Evolutionary conservation across 2,113 vertebrate species (phyloP).

Genomic region (Silurus meridionalis): DNA sequence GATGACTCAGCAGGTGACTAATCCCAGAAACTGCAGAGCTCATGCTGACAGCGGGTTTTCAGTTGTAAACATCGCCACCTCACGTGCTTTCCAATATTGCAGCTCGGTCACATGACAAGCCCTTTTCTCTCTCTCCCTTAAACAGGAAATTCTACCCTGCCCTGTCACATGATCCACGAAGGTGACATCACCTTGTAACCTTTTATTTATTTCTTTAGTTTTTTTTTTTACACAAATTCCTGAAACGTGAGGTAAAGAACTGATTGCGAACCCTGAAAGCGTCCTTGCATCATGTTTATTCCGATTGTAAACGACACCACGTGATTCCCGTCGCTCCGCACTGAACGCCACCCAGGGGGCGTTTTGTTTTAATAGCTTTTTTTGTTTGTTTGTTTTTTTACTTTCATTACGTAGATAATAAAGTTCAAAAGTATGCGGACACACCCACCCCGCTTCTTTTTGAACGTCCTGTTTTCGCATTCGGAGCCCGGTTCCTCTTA

Average conservation of each 20-base stretch:
- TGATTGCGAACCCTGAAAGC: conserved; percentile 14
- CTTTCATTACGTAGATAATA: too few relatives aligned
- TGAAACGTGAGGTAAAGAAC: background rate
- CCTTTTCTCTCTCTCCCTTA: background rate
- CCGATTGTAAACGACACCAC: conserved; percentile 4
- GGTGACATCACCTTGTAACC: conserved; percentile 34
- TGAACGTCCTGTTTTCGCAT: too few relatives aligned
- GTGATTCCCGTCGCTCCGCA: background rate
- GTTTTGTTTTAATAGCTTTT: too few relatives aligned
- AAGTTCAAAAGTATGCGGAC: too few relatives aligned
- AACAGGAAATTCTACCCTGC: conserved; percentile 59
- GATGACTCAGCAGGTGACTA: conserved; percentile 1
- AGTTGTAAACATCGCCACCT: background rate
- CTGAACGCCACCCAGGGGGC: too few relatives aligned
- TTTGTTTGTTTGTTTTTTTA: too few relatives aligned
- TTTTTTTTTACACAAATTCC: conserved; percentile 24
- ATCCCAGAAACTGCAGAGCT: conserved; percentile 34
- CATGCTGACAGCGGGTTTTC: conserved; percentile 27
- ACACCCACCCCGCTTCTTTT: too few relatives aligned
- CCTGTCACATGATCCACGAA: conserved; percentile 55
- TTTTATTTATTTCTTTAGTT: background rate
- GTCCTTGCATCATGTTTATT: conserved; percentile 19
- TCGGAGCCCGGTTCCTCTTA: too few relatives aligned
- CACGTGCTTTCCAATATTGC: conserved; percentile 38
- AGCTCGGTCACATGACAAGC: conserved; percentile 48